A percentile compares a stretch with the other conserved stretches of the same genome.
These are phyloP conservation scores for Tribolium freemani DNA, from an alignment of 2,888 invertebrate genomes.

Conservation along the genomic window DNA sequence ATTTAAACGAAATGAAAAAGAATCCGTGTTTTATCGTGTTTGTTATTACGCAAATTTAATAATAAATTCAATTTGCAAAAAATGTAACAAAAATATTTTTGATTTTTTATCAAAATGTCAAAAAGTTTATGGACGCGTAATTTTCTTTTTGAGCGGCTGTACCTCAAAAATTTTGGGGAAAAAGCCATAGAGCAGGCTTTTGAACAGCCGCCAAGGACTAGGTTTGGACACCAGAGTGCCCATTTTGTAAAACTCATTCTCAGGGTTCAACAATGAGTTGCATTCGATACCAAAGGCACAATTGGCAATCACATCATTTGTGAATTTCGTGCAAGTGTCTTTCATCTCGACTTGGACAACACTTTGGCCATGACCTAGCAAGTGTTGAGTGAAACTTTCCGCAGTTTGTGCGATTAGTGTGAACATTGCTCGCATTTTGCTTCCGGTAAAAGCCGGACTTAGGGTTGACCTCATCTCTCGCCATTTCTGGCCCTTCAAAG, in stretches of 20 bases:
- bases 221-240: slow-evolving; percentile 57
- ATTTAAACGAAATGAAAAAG: too few relatives aligned
- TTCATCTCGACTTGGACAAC: slow-evolving; percentile 58
- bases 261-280: slow-evolving; percentile 59
- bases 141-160: too few relatives aligned
- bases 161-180: slow-evolving; percentile 47
- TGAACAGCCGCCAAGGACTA: slow-evolving; percentile 14
- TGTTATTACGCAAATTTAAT: too few relatives aligned
- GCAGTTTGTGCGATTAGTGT: slow-evolving; percentile 67
- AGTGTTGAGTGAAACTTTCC: slow-evolving; percentile 54
- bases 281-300: slow-evolving; percentile 62
- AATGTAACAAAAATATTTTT: too few relatives aligned
- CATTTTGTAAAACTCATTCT: slow-evolving; percentile 61
- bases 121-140: too few relatives aligned
- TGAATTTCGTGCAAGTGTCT: slow-evolving; percentile 59
- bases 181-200: slow-evolving; percentile 35
- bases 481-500: slow-evolving; percentile 51
- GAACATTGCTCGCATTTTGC: slow-evolving; percentile 72
- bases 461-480: slow-evolving; percentile 69
- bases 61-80: too few relatives aligned
- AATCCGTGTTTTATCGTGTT: too few relatives aligned
- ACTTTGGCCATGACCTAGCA: slow-evolving; percentile 38
- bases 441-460: slow-evolving; percentile 72
- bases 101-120: too few relatives aligned
- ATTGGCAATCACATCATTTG: slow-evolving; percentile 62